These are phyloP conservation scores for Amitus sp. DNA, from an alignment of 2,888 invertebrate species.

Conservation along the genomic window DNA sequence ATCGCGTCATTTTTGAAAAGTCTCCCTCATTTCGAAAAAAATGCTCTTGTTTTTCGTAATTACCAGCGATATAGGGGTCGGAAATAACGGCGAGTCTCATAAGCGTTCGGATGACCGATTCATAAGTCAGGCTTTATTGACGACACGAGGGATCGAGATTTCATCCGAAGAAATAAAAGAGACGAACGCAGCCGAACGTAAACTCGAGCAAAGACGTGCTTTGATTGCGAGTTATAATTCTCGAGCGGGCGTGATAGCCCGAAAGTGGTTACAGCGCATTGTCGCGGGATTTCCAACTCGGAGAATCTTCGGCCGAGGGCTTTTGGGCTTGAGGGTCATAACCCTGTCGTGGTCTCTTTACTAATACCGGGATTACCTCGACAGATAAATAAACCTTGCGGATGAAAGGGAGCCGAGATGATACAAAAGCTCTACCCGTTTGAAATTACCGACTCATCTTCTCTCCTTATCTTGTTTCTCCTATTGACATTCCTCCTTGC, in stretches of 20 bases:
- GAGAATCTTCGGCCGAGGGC: conserved; percentile 30
- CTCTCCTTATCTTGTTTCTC: conserved; percentile 31
- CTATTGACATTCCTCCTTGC: conserved; percentile 20
- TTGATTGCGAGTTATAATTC: conserved; percentile 30
- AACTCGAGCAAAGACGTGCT: conserved; percentile 26
- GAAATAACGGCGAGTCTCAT: too few species aligned
- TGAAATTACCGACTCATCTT: conserved; percentile 33
- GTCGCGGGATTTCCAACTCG: conserved; percentile 31
- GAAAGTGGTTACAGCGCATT: conserved; percentile 34
- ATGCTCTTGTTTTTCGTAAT: not conserved
- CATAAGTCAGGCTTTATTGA: conserved; percentile 3
- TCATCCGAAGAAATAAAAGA: conserved; percentile 6
- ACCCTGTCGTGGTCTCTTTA: conserved; percentile 39
- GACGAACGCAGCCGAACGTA: too few species aligned
- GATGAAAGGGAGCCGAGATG: conserved; percentile 35
- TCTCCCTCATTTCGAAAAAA: not conserved
- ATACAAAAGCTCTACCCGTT: conserved; percentile 26
- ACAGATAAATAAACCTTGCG: conserved; percentile 39
- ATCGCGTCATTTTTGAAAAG: too few species aligned
- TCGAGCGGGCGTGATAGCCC: conserved; percentile 11
- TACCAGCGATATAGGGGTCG: too few species aligned
- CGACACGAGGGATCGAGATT: not conserved
- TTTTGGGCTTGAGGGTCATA: conserved; percentile 35
- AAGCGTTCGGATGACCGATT: not conserved
- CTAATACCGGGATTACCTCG: conserved; percentile 40